Base-by-base conservation (phyloP, 1,140 invertebrate species). In the Nasonia giraulti region DNA sequence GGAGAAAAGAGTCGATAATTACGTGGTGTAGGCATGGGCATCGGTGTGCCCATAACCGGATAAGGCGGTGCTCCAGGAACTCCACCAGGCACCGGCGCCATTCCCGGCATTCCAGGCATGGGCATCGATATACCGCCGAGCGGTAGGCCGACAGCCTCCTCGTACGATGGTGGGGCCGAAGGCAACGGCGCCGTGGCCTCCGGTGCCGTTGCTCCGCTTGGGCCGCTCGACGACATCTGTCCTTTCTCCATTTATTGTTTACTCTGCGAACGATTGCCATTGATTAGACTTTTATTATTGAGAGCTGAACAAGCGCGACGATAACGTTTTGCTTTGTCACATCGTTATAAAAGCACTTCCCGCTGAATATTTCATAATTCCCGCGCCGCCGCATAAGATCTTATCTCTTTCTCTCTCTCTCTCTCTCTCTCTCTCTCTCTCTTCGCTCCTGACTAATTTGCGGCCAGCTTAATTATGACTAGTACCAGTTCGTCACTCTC, bases 81-180 rank as follows among this genome's bases (percentile, higher is more conserved):
- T 83, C 84, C 40, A 0, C 50, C 40, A 0, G 69, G 55, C 1
- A 40, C 33, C 7, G 80, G 47, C 1, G 27, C 12, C 50, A n/a
- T 10, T n/a, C 8, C 37, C 7, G 37, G 12, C 20, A 80, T 80
- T 2, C 33, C 37, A 1, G 84, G 71, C n/a, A 55, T 69, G 33
- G 86, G 77, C 76, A 89, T 82, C n/a, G 73, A 37, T 11, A 2
- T 50, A 17, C 85, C 86, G 69, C 85, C 86, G 66, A 85, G 85
- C 82, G 87, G 85, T 82, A 88, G 85, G 31, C 89, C 90, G 27
- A 92, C 86, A n/a, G 91, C 91, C 80, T 92, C 91, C 47, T 92
- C 91, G 14, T 92, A 92, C 27, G 91, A 91, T 33, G 91, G 91
- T 6, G 91, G 91, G 23, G 91, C 91, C 2, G 89, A 84, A 0